Percentiles rank a stretch among this genome's conserved stretches.
phyloP scores from a whole-genome alignment of 2,888 invertebrate genomes.

The Gerosis bhagava region DNA sequence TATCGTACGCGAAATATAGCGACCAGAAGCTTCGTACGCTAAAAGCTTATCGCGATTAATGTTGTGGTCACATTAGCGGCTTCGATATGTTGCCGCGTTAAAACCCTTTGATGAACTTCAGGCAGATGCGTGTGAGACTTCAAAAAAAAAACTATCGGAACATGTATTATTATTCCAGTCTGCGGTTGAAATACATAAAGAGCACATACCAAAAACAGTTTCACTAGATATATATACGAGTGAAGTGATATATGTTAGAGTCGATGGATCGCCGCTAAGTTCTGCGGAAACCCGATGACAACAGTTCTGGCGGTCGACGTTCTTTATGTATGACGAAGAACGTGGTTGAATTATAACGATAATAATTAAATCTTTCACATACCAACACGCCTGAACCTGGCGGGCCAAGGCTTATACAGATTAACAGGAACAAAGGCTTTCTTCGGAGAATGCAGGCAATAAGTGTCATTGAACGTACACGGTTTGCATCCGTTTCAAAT shows the following conservation, averaged over 20 bases:
- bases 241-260: conserved; percentile 40
- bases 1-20: too few species aligned
- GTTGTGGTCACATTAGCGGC: too few species aligned
- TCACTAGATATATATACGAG: conserved; percentile 41
- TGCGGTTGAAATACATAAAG: not conserved
- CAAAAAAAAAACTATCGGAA: too few species aligned
- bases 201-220: conserved; percentile 1
- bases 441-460: conserved; percentile 32
- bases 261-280: conserved; percentile 36
- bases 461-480: conserved; percentile 21
- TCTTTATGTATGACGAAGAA: conserved; percentile 48
- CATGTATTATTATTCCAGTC: too few species aligned
- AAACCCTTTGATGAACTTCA: too few species aligned
- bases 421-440: conserved; percentile 55
- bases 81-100: too few species aligned
- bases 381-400: conserved; percentile 45
- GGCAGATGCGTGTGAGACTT: too few species aligned
- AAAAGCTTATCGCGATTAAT: too few species aligned
- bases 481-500: conserved; percentile 16
- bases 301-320: conserved; percentile 46
- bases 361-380: conserved; percentile 51
- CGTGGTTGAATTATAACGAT: conserved; percentile 48
- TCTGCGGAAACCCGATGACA: conserved; percentile 39
- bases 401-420: conserved; percentile 50
- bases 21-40: too few species aligned